phyloP scores from a whole-genome alignment of 2,888 invertebrate genomes.

The Bimastos eiseni region DNA sequence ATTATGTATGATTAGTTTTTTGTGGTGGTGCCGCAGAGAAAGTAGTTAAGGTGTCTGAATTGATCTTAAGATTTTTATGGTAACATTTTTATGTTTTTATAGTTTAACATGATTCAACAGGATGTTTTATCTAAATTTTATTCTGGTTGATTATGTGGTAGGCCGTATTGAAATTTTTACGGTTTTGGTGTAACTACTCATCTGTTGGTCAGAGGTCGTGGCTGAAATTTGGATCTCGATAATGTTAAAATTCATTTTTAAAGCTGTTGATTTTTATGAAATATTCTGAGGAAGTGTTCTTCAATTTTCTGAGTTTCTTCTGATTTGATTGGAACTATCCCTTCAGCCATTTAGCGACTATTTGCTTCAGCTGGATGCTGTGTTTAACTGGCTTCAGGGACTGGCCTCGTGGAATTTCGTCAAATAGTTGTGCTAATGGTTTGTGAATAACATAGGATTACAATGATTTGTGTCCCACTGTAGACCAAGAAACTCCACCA shows the following conservation, averaged over 20 bases:
- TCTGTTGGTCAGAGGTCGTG: neutral
- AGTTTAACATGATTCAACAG: neutral
- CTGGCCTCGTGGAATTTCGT: too few relatives aligned
- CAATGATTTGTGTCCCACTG: too few relatives aligned
- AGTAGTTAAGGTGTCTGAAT: conserved; percentile 23
- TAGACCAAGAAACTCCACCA: neutral
- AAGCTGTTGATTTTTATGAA: neutral
- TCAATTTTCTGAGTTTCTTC: neutral
- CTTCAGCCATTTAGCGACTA: neutral
- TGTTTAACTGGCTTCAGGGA: neutral
- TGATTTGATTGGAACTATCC: neutral
- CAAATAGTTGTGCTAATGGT: too few relatives aligned
- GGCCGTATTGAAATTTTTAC: neutral
- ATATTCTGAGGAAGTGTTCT: neutral
- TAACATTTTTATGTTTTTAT: conserved; percentile 14
- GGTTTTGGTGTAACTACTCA: neutral
- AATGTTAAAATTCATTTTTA: neutral
- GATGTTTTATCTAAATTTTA: conserved; percentile 5
- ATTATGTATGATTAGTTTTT: conserved; percentile 22
- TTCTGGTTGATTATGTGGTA: neutral
- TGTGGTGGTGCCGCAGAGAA: neutral
- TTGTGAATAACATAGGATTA: too few relatives aligned
- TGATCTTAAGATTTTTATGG: neutral
- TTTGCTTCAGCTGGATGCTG: neutral
- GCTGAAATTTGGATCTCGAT: conserved; percentile 1